Percentiles rank a stretch among this genome's conserved stretches.
These are phyloP conservation scores for Anhinga anhinga DNA, from an alignment of 2,113 vertebrate genomes.

Conservation along the genomic window DNA sequence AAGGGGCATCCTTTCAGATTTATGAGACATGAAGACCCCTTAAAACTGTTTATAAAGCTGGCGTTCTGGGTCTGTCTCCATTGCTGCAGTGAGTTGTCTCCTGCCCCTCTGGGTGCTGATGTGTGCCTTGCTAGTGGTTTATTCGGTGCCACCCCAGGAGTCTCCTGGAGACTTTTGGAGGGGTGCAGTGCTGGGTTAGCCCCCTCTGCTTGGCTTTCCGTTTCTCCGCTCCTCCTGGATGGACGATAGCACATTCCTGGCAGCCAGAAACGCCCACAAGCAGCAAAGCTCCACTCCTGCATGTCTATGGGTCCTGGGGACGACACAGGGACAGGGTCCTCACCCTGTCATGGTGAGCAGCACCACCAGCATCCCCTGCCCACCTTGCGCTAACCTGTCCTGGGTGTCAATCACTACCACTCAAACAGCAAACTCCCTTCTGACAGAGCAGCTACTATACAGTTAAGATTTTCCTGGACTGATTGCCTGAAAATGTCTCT, in stretches of 20 bases:
- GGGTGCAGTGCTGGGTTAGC: neutral
- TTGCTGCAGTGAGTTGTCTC: neutral
- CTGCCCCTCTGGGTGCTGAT: neutral
- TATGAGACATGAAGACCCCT: neutral
- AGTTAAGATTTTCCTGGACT: neutral
- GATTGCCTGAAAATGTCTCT: neutral
- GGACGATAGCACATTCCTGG: fast-evolving
- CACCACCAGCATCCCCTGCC: neutral
- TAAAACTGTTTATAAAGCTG: neutral
- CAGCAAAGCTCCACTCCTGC: neutral
- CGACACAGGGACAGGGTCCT: fast-evolving
- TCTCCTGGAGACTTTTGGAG: neutral
- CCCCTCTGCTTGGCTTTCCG: neutral
- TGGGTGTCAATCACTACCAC: neutral
- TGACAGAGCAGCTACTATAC: neutral
- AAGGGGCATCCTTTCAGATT: neutral
- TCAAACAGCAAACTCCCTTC: neutral
- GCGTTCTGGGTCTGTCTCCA: neutral
- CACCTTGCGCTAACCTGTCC: neutral
- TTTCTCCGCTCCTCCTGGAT: neutral
- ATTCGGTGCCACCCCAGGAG: neutral
- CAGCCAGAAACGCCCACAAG: neutral
- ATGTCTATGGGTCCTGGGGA: neutral
- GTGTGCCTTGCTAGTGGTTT: fast-evolving
- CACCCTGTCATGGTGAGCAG: fast-evolving